Conservation (phyloP, 2,888 invertebrate genomes). For the Rapana venosa region DNA sequence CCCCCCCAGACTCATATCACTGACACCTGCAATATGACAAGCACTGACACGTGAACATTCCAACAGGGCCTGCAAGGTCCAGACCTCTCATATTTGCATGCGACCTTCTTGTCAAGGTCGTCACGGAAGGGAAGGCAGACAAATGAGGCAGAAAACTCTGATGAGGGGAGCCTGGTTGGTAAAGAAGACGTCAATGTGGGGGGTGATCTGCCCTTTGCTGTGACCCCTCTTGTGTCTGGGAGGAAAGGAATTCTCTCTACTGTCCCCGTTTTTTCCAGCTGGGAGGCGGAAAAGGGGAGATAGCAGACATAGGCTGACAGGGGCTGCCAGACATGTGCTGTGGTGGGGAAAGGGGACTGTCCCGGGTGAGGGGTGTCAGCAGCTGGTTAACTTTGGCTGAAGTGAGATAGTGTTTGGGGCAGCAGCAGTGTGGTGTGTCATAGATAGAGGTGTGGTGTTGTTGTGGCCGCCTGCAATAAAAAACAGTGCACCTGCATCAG, state of each 20-base stretch:
- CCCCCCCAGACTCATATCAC: neutral
- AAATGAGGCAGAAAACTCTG: conserved; percentile 40
- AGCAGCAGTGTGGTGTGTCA: neutral
- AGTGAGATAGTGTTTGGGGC: neutral
- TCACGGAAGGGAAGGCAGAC: conserved; percentile 28
- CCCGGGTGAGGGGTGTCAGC: no score
- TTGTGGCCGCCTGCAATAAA: no score
- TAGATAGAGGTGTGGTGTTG: neutral
- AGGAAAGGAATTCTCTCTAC: conserved; percentile 4
- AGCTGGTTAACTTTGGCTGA: no score
- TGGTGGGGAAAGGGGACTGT: neutral
- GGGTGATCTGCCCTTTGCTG: conserved; percentile 38
- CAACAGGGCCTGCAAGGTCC: neutral
- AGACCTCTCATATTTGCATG: conserved; percentile 3
- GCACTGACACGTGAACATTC: neutral
- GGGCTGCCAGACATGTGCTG: neutral
- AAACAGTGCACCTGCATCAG: no score
- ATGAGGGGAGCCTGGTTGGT: neutral
- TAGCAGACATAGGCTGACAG: neutral
- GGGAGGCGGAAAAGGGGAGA: neutral
- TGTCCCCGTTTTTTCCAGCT: neutral
- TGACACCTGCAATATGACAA: conserved; percentile 19
- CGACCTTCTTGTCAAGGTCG: conserved; percentile 39
- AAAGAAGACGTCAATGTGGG: conserved; percentile 19
- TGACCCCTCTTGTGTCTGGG: conserved; percentile 32